Conservation (phyloP, 2,113 vertebrate genomes). For the Zapus hudsonius region DNA sequence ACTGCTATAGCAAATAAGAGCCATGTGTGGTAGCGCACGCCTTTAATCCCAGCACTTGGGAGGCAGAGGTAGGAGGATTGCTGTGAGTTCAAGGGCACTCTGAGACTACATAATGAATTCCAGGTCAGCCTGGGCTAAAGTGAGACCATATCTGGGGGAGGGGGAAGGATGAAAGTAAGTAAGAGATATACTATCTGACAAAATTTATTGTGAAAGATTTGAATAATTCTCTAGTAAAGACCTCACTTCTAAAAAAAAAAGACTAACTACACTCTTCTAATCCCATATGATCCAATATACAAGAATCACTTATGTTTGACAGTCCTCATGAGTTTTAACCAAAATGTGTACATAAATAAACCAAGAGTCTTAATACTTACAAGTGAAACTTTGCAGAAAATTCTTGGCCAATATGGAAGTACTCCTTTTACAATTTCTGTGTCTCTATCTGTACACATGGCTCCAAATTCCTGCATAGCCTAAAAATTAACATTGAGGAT, state of each 20-base stretch:
- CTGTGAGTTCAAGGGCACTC: too few species aligned
- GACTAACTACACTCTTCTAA: neutral
- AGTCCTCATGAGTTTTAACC: neutral
- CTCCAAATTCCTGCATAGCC: constrained; percentile 98
- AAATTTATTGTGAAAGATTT: constrained; percentile 8
- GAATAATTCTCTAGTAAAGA: neutral
- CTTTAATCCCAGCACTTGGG: too few species aligned
- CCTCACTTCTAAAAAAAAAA: constrained; percentile 45
- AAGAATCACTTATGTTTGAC: neutral
- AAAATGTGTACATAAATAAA: too few species aligned
- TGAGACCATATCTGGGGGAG: too few species aligned
- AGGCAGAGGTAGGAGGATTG: too few species aligned
- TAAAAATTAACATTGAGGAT: constrained; percentile 78
- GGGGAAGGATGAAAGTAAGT: too few species aligned
- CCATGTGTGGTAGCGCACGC: too few species aligned
- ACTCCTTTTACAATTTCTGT: constrained; percentile 95
- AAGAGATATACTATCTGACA: neutral
- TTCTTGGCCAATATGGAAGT: constrained; percentile 98
- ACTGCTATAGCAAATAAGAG: constrained; percentile 20
- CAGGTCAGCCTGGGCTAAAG: too few species aligned
- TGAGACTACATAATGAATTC: too few species aligned
- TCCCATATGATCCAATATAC: neutral
- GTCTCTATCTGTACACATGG: constrained; percentile 95
- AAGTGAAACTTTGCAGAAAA: constrained; percentile 97
- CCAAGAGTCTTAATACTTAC: constrained; percentile 82